Evolutionary conservation across 2,888 invertebrate species (phyloP).

Genomic region (Lamproptera curius): DNA sequence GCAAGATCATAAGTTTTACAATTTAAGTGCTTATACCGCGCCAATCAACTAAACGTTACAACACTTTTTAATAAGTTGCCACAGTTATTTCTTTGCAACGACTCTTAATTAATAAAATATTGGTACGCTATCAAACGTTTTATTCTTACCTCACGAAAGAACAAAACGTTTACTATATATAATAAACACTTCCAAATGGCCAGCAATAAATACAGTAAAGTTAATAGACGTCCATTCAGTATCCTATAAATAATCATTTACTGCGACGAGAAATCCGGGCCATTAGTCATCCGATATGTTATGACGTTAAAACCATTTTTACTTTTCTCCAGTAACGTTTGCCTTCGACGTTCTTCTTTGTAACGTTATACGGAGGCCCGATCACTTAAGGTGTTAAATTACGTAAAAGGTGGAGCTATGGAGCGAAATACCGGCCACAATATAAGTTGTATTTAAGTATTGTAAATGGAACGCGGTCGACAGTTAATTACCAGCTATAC

Average conservation of each 20-base stretch:
- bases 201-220: conserved; percentile 3
- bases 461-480: no score
- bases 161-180: background rate
- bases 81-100: no score
- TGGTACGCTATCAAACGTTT: background rate
- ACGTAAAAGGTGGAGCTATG: conserved; percentile 30
- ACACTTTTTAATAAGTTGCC: no score
- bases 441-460: no score
- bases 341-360: conserved; percentile 28
- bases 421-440: no score
- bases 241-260: conserved; percentile 20
- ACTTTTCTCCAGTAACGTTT: conserved; percentile 29
- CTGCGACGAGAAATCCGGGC: conserved; percentile 27
- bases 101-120: no score
- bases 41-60: no score
- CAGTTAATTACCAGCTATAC: no score
- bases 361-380: conserved; percentile 30
- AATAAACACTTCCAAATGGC: background rate
- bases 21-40: no score
- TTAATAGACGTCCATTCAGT: conserved; percentile 7
- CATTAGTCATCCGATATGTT: conserved; percentile 52
- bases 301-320: conserved; percentile 25
- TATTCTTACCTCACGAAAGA: background rate
- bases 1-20: no score
- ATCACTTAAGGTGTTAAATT: conserved; percentile 54